Evolutionary conservation across 2,888 invertebrate genomes (phyloP).

Genomic region (Theretra japonica): DNA sequence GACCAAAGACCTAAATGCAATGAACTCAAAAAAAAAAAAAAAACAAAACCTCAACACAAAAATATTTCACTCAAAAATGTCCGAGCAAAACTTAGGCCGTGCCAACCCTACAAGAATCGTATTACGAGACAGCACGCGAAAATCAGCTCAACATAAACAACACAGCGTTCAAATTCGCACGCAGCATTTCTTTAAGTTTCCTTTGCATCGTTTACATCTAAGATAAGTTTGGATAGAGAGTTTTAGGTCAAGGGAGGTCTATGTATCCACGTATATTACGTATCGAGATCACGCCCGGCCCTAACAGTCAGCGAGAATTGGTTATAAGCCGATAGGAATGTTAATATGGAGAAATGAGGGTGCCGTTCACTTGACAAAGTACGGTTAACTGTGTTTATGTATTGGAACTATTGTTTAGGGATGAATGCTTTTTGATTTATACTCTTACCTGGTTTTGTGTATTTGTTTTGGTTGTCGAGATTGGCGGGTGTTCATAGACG

Average conservation of each 20-base stretch:
- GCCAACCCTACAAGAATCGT: conserved; percentile 24
- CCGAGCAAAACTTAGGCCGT: background rate
- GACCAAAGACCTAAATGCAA: too few relatives aligned
- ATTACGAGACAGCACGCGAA: conserved; percentile 24
- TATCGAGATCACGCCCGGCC: conserved; percentile 37
- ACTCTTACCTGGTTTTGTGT: background rate
- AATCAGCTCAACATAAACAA: conserved; percentile 27
- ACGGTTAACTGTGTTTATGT: conserved; percentile 28
- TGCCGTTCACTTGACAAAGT: conserved; percentile 32
- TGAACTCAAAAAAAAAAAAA: too few relatives aligned
- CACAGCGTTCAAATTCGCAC: conserved; percentile 29
- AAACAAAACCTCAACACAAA: background rate
- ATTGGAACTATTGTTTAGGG: conserved; percentile 21
- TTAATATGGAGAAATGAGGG: conserved; percentile 37
- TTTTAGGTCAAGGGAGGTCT: conserved; percentile 72
- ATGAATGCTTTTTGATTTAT: conserved; percentile 25
- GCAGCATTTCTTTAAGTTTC: conserved; percentile 36
- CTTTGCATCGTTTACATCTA: conserved; percentile 67
- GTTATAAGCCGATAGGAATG: conserved; percentile 45
- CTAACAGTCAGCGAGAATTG: conserved; percentile 43
- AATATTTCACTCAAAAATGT: background rate
- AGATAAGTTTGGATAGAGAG: conserved; percentile 72
- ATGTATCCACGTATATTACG: conserved; percentile 58
- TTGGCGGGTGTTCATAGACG: background rate
- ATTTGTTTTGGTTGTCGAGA: conserved; percentile 8